These are phyloP conservation scores for Octonoba sinensis DNA, from an alignment of 2,888 invertebrate species.

Conservation along the genomic window DNA sequence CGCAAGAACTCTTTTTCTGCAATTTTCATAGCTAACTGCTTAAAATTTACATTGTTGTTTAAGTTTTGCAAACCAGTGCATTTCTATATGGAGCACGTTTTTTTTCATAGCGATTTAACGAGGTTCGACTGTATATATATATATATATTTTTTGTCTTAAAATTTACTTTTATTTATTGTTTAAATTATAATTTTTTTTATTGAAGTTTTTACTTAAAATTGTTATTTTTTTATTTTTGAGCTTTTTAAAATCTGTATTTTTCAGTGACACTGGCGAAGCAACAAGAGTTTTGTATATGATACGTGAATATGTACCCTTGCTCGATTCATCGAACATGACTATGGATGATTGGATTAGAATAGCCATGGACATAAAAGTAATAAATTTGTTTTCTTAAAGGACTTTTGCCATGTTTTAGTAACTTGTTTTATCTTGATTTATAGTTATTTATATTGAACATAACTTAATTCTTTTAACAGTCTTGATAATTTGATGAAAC, in stretches of 20 bases:
- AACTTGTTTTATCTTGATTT: no score
- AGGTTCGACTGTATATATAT: no score
- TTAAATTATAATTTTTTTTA: no score
- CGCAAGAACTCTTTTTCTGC: no score
- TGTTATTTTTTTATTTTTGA: background rate
- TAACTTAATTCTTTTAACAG: background rate
- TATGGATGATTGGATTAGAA: slow-evolving; percentile 88
- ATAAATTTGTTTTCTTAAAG: slow-evolving; percentile 1
- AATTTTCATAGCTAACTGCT: background rate
- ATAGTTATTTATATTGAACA: background rate
- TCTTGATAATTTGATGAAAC: background rate
- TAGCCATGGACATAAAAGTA: slow-evolving; percentile 89
- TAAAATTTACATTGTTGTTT: no score
- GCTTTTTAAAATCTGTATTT: background rate
- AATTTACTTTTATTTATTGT: no score
- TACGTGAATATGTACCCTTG: slow-evolving; percentile 87
- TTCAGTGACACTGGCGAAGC: slow-evolving; percentile 66
- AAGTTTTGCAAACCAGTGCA: no score
- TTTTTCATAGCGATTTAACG: no score
- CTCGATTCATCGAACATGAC: slow-evolving; percentile 96
- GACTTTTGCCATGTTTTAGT: background rate
- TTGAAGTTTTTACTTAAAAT: no score
- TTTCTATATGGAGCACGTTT: no score
- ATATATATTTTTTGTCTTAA: background rate
- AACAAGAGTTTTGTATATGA: slow-evolving; percentile 79